Evolutionary conservation across 2,113 vertebrate genomes (phyloP), one percentile per base, ranked within the genome.

Genomic region (Meleagris gallopavo): DNA sequence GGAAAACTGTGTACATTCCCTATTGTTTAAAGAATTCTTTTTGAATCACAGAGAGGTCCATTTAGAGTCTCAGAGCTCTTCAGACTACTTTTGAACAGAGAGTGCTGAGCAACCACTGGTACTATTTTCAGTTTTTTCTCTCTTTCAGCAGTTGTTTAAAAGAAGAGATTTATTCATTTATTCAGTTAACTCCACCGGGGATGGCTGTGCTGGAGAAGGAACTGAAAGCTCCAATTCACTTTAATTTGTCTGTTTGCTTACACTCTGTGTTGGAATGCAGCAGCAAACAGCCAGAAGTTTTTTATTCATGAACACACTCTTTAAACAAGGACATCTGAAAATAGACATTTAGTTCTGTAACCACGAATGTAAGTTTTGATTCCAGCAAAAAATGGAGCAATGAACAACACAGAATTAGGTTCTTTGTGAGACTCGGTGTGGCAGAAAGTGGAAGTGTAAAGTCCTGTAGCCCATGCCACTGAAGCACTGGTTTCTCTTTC

Each of bases 181-280:
- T 93, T 87, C 65, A 86, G 71, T 92, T 83, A 76, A 95, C 94
- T 87, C 93, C 93, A 76, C 61, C 30, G 73, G 87, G 79, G 76
- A 50, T 43, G 71, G 41, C 65, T 89, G 62, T 17, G n/a, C 25
- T 86, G 73, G 82, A 89, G 84, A 90, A 91, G 85, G 89, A 36
- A 95, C 83, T 97, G 92, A 95, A 97, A 95, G 87, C 89, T 94
- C 83, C 80, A 81, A 91, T 97, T 97, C 90, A 96, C 32, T 95
- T 95, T 90, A 86, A 88, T 95, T 90, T 93, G 38, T 85, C 80
- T 94, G 4, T 93, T 91, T 94, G 75, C 60, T 95, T 96, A 92
- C 60, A 85, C 22, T 91, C 64, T 70, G 25, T 82, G 40, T 60
- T 78, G 94, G 97, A 96, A 94, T 90, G 92, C 87, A 91, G 71